Base-by-base conservation (phyloP, 1,140 invertebrate genomes). In the Catajapyx aquilonaris region DNA sequence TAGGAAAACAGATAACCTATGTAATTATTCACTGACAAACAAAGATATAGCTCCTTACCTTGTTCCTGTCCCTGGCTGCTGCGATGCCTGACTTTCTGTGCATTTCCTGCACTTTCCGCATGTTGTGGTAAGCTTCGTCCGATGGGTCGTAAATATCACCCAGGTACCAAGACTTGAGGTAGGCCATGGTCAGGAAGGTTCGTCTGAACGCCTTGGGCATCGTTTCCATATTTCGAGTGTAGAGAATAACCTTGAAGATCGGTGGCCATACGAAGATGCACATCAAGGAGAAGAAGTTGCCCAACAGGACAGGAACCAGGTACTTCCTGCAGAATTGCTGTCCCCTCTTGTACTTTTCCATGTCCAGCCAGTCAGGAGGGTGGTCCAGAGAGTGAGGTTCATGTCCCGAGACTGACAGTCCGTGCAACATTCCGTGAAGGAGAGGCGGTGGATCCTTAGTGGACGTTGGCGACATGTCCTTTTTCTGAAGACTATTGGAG, bases 141-240 rank as follows among this genome's bases (percentile, higher is more conserved):
- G 46, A 37, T 10, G 37, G 21, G 19, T 48, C 37, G 45, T 47
- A 57, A 5, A 55, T 42, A 34, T 56, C 48, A 2, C 49, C 53
- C n/a, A 45, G 40, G 35, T 53, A 58, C 61, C 61, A 64, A 1
- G 41, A 25, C 10, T 49, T 40, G 2, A 61, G 48, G 32, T 59
- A 49, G 1, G 44, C 25, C 4, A 52, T 39, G 3, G 61, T 63
- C 5, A 42, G 46, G 13, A 60, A 32, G 34, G 62, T 62, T 9
- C 60, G 45, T 20, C 45, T 47, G 2, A 38, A 20, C 3, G 39
- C 43, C 31, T 41, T 46, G 13, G 46, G 45, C n/a, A n/a, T n/a
- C n/a, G n/a, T n/a, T n/a, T n/a, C n/a, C n/a, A n/a, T n/a, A n/a
- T n/a, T n/a, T n/a, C n/a, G n/a, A n/a, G n/a, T n/a, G n/a, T n/a